Percentiles rank a stretch among this genome's conserved stretches.
These are phyloP conservation scores for Gasteruption jaculator DNA, from an alignment of 2,888 invertebrate genomes.

Conservation along the genomic window DNA sequence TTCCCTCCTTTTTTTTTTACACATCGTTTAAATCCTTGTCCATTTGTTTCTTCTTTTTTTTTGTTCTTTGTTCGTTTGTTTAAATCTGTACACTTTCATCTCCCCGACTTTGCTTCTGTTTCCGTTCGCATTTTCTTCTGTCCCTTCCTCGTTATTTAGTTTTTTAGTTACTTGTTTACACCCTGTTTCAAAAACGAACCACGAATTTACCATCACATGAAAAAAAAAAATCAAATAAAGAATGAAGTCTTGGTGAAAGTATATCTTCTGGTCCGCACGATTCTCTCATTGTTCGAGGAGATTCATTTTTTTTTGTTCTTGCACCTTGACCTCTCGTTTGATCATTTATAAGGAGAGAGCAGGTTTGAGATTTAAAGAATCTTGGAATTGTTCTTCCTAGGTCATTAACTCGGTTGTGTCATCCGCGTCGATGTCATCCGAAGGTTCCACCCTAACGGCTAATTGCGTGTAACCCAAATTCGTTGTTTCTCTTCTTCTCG, in stretches of 20 bases:
- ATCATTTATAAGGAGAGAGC: not conserved
- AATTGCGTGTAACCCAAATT: conserved; percentile 46
- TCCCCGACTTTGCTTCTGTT: no score
- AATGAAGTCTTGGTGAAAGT: no score
- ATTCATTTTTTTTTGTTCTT: conserved; percentile 1
- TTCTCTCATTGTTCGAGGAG: no score
- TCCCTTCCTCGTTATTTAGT: no score
- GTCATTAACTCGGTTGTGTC: conserved; percentile 47
- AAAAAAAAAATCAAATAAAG: no score
- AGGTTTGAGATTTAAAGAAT: not conserved
- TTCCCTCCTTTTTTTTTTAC: conserved; percentile 18
- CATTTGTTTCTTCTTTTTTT: conserved; percentile 21
- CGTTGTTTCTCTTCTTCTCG: conserved; percentile 39
- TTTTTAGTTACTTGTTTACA: no score
- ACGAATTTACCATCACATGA: no score
- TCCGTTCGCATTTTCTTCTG: no score
- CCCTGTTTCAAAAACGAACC: no score
- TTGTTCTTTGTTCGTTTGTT: conserved; percentile 13
- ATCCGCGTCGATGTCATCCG: conserved; percentile 44
- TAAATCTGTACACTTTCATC: no score
- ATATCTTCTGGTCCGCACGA: no score
- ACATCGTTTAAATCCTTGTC: conserved; percentile 16
- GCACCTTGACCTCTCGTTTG: conserved; percentile 2
- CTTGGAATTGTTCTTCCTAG: no score
- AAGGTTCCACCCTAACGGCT: conserved; percentile 42